Evolutionary conservation across 1,140 invertebrate genomes (phyloP).

Genomic region (Kradibia gibbosae): DNA sequence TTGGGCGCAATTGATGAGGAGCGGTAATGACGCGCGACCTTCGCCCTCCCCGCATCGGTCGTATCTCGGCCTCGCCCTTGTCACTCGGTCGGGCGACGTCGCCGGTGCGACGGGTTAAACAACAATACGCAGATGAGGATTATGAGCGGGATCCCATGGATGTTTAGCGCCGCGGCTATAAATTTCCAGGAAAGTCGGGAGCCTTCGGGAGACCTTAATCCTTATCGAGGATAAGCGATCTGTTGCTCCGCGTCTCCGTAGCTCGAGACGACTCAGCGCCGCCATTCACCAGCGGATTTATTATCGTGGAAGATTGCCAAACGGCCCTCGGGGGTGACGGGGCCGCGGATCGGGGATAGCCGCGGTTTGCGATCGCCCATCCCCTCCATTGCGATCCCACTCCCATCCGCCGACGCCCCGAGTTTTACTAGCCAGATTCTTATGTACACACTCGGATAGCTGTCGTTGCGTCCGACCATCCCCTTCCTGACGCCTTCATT

Average conservation of each 20-base stretch:
- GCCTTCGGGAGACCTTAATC: slow-evolving; percentile 40
- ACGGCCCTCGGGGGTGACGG: background rate
- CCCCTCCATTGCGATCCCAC: too few species aligned
- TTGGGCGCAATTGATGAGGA: background rate
- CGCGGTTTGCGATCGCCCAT: too few species aligned
- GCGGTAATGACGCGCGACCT: background rate
- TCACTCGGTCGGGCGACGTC: background rate
- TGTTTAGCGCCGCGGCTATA: slow-evolving; percentile 12
- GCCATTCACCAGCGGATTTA: slow-evolving; percentile 32
- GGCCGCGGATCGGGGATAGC: background rate
- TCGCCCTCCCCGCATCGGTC: background rate
- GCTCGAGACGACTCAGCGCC: slow-evolving; percentile 26
- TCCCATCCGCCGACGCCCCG: background rate
- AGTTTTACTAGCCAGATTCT: background rate
- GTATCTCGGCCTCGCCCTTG: background rate
- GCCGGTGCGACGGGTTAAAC: slow-evolving; percentile 5
- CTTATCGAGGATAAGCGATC: slow-evolving; percentile 49
- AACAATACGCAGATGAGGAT: slow-evolving; percentile 16
- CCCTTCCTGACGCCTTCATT: too few species aligned
- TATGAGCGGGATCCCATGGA: background rate
- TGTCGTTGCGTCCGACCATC: background rate
- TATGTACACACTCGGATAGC: background rate
- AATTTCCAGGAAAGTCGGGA: slow-evolving; percentile 15
- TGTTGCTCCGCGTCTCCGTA: slow-evolving; percentile 34
- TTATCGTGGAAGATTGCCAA: slow-evolving; percentile 48